A percentile compares a stretch with the other conserved stretches of the same genome.
phyloP scores from a whole-genome alignment of 1,140 invertebrate species.

The Lerema accius region DNA sequence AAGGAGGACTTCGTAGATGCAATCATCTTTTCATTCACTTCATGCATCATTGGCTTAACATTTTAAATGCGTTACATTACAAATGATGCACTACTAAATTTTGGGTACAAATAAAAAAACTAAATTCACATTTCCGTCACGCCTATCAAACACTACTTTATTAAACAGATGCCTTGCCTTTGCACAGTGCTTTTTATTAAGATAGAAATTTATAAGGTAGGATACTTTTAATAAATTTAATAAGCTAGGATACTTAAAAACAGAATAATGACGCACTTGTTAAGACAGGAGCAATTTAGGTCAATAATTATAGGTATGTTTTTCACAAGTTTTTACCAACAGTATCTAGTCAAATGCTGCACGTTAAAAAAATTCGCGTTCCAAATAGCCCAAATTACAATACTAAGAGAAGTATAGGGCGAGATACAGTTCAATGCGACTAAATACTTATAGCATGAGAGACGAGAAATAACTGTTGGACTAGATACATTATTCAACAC shows the following conservation, averaged over 20 bases:
- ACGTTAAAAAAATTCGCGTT: no score
- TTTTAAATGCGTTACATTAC: constrained; percentile 5
- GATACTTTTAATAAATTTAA: no score
- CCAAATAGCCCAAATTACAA: constrained; percentile 5
- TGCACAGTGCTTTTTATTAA: no score
- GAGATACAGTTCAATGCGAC: constrained; percentile 38
- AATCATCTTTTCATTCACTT: not conserved
- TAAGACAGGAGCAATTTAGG: no score
- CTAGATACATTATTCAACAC: constrained; percentile 60
- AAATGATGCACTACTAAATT: constrained; percentile 17
- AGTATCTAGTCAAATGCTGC: no score
- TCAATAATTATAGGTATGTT: no score
- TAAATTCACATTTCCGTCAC: constrained; percentile 8
- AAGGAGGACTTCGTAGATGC: not conserved
- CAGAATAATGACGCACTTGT: no score
- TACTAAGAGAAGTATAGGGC: constrained; percentile 5
- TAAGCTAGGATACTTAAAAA: no score
- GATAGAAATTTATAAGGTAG: no score
- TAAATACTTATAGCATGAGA: constrained; percentile 49
- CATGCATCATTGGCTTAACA: constrained; percentile 31
- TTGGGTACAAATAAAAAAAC: not conserved
- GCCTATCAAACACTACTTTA: constrained; percentile 22
- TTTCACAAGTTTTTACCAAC: constrained; percentile 9
- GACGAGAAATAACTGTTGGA: constrained; percentile 47
- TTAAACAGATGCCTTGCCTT: constrained; percentile 1